Evolutionary conservation across 35 echinoderm and acorn worm genomes (phyloP).

Genomic region (Nesometra sesokonis): DNA sequence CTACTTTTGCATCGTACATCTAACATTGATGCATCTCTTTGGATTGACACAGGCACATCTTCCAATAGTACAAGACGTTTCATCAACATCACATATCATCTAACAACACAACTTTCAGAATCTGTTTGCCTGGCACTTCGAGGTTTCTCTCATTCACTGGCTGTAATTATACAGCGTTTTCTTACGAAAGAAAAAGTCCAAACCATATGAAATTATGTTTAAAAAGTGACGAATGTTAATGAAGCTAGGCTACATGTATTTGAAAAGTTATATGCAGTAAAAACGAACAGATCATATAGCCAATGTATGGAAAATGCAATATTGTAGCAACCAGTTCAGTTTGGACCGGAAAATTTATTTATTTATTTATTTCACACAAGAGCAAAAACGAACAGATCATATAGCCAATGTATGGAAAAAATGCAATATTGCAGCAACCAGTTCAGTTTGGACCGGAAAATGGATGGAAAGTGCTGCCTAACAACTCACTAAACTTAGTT

Average conservation of each 20-base stretch:
- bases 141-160: conserved; percentile 4
- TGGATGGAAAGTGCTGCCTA: too few species aligned
- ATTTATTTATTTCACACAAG: too few species aligned
- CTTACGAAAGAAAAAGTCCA: background rate
- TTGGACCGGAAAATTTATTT: background rate
- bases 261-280: conserved; percentile 7
- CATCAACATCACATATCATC: background rate
- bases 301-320: conserved; percentile 2
- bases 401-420: conserved; percentile 1
- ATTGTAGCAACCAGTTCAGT: background rate
- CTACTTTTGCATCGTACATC: background rate
- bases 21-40: too few species aligned
- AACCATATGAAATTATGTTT: background rate
- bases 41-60: too few species aligned
- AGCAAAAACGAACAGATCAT: background rate
- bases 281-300: background rate
- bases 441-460: background rate
- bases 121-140: background rate
- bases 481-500: too few species aligned
- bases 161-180: conserved; percentile 5
- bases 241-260: background rate
- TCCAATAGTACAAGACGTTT: conserved; percentile 4
- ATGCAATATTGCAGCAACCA: background rate
- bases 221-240: background rate
- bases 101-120: background rate